Percentiles rank a stretch among this genome's conserved stretches.
Conservation (phyloP, 2,113 vertebrate species). For the Actinemys pallida region DNA sequence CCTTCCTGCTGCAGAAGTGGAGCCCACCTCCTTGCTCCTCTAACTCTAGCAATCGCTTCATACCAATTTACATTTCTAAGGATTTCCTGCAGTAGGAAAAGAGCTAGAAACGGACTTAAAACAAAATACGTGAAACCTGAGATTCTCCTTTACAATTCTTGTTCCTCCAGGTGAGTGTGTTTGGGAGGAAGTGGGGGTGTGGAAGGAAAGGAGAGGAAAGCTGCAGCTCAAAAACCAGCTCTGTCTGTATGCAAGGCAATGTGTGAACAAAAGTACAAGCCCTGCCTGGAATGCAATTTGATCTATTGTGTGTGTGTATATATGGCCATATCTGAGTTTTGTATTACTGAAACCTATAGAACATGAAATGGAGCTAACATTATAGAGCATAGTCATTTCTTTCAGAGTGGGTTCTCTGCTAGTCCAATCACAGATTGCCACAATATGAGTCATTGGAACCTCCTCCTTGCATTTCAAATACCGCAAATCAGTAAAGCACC, state of each 20-base stretch:
- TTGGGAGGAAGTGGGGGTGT: neutral
- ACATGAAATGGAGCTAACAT: neutral
- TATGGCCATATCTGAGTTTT: neutral
- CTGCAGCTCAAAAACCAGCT: neutral
- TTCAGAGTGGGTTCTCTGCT: conserved; percentile 57
- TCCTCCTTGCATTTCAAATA: conserved; percentile 59
- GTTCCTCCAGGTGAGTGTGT: neutral
- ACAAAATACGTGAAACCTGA: neutral
- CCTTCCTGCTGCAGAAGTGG: neutral
- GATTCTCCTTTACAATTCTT: neutral
- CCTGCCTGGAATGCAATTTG: neutral
- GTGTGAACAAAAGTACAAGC: neutral
- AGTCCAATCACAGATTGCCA: conserved; percentile 50
- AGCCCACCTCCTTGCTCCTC: neutral
- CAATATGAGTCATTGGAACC: conserved; percentile 66
- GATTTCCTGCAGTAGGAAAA: neutral
- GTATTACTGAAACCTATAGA: neutral
- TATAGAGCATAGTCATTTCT: conserved; percentile 59
- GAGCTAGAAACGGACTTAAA: neutral
- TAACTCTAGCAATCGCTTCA: neutral
- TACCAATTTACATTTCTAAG: neutral
- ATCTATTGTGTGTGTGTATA: neutral
- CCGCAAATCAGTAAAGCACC: conserved; percentile 65
- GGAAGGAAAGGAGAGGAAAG: neutral
- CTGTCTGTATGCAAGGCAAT: neutral